phyloP scores from a whole-genome alignment of 1,140 invertebrate genomes.

The Ips nitidus region DNA sequence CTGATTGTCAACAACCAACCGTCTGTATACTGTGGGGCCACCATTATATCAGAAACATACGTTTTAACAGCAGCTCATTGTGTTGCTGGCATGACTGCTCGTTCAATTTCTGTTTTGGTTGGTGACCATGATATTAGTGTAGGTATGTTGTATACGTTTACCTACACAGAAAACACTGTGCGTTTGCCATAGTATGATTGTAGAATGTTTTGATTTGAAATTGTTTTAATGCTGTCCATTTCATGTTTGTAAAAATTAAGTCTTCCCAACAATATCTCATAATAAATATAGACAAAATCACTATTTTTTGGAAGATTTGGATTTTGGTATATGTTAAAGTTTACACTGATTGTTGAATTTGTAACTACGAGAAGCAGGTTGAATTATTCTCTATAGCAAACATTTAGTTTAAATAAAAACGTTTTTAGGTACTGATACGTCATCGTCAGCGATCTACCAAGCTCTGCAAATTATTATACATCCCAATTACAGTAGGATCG shows the following conservation, averaged over 20 bases:
- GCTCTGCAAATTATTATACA: conserved; percentile 48
- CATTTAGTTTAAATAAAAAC: too few relatives aligned
- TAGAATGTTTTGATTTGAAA: too few relatives aligned
- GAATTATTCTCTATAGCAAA: too few relatives aligned
- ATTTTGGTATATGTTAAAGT: too few relatives aligned
- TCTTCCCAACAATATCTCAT: too few relatives aligned
- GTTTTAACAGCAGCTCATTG: conserved; percentile 74
- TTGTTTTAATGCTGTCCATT: too few relatives aligned
- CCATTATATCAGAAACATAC: conserved; percentile 63
- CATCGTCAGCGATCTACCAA: conserved; percentile 47
- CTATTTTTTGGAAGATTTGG: not conserved
- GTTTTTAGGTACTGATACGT: conserved; percentile 49
- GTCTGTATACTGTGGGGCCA: conserved; percentile 63
- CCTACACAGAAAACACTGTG: conserved; percentile 2
- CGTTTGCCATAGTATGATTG: not conserved
- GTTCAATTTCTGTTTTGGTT: conserved; percentile 55
- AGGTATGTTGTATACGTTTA: conserved; percentile 24
- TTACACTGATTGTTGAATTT: too few relatives aligned
- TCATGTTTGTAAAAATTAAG: too few relatives aligned
- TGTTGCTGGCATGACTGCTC: conserved; percentile 40
- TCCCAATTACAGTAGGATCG: conserved; percentile 50
- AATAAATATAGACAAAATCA: not conserved
- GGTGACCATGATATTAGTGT: conserved; percentile 50
- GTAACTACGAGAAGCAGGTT: too few relatives aligned
- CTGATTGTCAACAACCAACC: conserved; percentile 52